Base-by-base conservation (phyloP, 2,888 invertebrate genomes). In the Drosophila macrothrix region DNA sequence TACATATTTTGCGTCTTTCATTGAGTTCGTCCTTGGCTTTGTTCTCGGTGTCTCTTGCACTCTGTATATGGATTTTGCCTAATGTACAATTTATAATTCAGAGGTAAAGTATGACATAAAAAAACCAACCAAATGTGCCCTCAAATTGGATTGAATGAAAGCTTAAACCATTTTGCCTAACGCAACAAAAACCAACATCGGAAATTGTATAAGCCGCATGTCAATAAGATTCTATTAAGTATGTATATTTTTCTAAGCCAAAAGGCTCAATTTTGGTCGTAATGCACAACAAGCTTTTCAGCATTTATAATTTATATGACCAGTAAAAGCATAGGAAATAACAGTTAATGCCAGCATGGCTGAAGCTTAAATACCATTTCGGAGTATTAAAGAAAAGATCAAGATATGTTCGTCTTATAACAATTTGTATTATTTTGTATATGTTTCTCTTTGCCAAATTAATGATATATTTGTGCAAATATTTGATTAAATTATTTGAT, bases 281-380 rank as follows among this genome's bases (percentile, higher is more conserved):
- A 58, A 67, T 54, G 53, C 73, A 59, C 25, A 39, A 5, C 52
- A 60, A 29, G 59, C 43, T 50, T 58, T 41, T 59, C 1, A 19
- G 52, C 73, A 62, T 78, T 75, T 64, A 81, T 81, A 77, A 87
- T 83, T 84, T 79, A 84, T 76, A 77, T 69, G 49, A 28, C 33
- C 58, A 56, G 56, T 85, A 73, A 85, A 61, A 76, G 65, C 61
- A 54, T 37, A 54, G 14, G 22, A 28, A 14, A 22, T 22, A 28
- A 35, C 29, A 28, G 4, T 16, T 28, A 37, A 25, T 3, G 0
- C 6, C 3, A 1, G 0, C 4, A 3, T 35, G 12, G 2, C 16
- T 25, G 9, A 1, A 25, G 46, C 46, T 46, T 25, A 46, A 46
- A 22, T 46, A 22, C 22, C 22, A 16, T 46, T 14, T 22, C 22